These are phyloP conservation scores for Tragelaphus imberbis DNA, from an alignment of 2,113 vertebrate genomes.

Conservation along the genomic window DNA sequence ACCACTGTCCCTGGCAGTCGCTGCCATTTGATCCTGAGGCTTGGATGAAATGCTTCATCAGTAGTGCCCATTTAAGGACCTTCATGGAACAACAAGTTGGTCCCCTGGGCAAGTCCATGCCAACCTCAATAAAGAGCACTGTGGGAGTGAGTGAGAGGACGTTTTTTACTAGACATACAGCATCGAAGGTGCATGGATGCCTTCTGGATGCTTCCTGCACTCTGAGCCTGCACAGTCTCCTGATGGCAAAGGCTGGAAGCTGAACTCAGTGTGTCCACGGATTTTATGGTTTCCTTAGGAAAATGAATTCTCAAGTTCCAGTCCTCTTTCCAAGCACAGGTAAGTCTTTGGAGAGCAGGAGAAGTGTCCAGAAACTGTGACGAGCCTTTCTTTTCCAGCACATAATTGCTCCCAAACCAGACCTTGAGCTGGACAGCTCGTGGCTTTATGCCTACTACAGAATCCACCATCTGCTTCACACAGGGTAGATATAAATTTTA, in stretches of 20 bases:
- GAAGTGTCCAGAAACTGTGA: not conserved
- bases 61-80: conserved; percentile 79
- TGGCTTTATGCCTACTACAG: conserved; percentile 40
- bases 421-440: conserved; percentile 29
- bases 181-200: conserved; percentile 21
- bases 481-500: conserved; percentile 53
- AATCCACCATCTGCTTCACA: conserved; percentile 42
- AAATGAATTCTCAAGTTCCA: conserved; percentile 41
- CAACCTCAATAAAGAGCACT: conserved; percentile 78
- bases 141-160: conserved; percentile 63
- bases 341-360: conserved; percentile 59
- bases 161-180: conserved; percentile 32
- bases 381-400: conserved; percentile 25
- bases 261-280: not conserved
- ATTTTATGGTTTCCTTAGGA: conserved; percentile 45
- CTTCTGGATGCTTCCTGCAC: conserved; percentile 30
- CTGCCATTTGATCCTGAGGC: conserved; percentile 74
- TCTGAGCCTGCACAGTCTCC: conserved; percentile 45
- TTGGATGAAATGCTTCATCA: conserved; percentile 82
- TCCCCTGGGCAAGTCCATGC: conserved; percentile 79
- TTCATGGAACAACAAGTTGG: conserved; percentile 80
- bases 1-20: conserved; percentile 73
- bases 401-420: conserved; percentile 28
- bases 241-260: conserved; percentile 43
- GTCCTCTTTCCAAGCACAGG: conserved; percentile 55